phyloP scores from a whole-genome alignment of 1,140 invertebrate species.

The Thaumetopoea pityocampa region DNA sequence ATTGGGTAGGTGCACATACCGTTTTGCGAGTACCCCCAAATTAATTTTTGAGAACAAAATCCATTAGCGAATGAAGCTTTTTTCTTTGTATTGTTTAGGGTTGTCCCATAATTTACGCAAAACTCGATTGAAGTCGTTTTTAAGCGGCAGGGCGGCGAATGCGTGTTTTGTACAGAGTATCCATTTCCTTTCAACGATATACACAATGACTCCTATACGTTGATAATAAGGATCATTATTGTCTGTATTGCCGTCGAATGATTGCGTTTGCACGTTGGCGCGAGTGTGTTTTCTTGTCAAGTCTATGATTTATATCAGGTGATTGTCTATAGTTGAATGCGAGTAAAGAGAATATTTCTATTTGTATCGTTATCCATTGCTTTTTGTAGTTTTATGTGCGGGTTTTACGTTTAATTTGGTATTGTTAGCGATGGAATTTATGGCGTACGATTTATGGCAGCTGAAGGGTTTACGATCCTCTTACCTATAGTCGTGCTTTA shows the following conservation, averaged over 20 bases:
- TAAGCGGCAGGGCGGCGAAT: slow-evolving; percentile 63
- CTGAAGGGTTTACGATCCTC: slow-evolving; percentile 16
- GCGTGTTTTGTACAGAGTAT: slow-evolving; percentile 17
- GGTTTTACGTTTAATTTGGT: slow-evolving; percentile 66
- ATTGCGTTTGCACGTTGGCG: slow-evolving; percentile 26
- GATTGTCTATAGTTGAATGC: slow-evolving; percentile 68
- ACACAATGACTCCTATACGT: slow-evolving; percentile 1
- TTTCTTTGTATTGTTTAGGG: slow-evolving; percentile 61
- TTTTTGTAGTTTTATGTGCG: slow-evolving; percentile 57
- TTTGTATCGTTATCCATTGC: slow-evolving; percentile 42
- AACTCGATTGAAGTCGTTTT: slow-evolving; percentile 60
- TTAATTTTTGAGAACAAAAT: slow-evolving; percentile 73
- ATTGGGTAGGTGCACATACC: slow-evolving; percentile 63
- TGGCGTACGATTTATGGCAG: slow-evolving; percentile 44
- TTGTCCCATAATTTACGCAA: slow-evolving; percentile 70
- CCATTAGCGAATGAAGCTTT: slow-evolving; percentile 69
- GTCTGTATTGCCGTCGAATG: slow-evolving; percentile 9
- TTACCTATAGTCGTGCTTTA: too few species aligned
- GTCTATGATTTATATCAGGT: slow-evolving; percentile 64
- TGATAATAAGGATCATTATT: slow-evolving; percentile 21
- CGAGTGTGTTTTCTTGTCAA: slow-evolving; percentile 60
- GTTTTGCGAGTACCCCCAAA: slow-evolving; percentile 62
- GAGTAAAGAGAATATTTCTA: slow-evolving; percentile 66
- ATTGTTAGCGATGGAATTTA: slow-evolving; percentile 61
- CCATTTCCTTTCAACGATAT: neutral